Evolutionary conservation across 1,140 invertebrate genomes (phyloP).

Genomic region (Nomia melanderi): DNA sequence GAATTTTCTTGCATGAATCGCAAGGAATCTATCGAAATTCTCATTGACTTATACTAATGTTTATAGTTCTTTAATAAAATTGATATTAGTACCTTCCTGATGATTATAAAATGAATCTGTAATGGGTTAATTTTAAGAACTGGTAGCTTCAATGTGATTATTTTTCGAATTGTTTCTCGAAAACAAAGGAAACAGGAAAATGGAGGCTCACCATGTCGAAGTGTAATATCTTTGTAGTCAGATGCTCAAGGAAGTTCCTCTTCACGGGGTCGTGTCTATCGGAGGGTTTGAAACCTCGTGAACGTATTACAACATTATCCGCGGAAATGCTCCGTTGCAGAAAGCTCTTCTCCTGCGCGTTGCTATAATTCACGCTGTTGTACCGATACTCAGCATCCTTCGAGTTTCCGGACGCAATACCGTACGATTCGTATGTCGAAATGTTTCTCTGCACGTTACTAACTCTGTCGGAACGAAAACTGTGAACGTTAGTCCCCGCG

Average conservation of each 20-base stretch:
- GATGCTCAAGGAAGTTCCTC: conserved; percentile 88
- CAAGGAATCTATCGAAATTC: too few relatives aligned
- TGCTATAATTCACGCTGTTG: conserved; percentile 64
- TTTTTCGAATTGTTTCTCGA: too few relatives aligned
- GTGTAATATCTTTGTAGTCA: conserved; percentile 90
- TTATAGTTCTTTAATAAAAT: too few relatives aligned
- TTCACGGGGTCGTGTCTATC: conserved; percentile 91
- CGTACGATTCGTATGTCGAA: conserved; percentile 55
- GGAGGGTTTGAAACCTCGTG: conserved; percentile 90
- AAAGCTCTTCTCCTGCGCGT: conserved; percentile 58
- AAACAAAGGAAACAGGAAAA: too few relatives aligned
- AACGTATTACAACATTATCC: conserved; percentile 81
- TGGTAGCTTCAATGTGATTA: too few relatives aligned
- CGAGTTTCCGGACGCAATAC: conserved; percentile 27
- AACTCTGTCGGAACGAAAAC: conserved; percentile 38
- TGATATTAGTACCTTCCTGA: too few relatives aligned
- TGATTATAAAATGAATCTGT: too few relatives aligned
- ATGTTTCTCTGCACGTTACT: conserved; percentile 64
- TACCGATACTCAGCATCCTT: conserved; percentile 70
- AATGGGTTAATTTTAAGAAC: too few relatives aligned
- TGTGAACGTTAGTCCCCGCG: conserved; percentile 22
- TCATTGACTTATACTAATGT: too few relatives aligned
- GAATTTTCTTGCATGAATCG: too few relatives aligned
- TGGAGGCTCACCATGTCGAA: conserved; percentile 85
- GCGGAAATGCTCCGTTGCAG: conserved; percentile 75